phyloP scores from a whole-genome alignment of 2,888 invertebrate genomes.

The Anticlea derivata region DNA sequence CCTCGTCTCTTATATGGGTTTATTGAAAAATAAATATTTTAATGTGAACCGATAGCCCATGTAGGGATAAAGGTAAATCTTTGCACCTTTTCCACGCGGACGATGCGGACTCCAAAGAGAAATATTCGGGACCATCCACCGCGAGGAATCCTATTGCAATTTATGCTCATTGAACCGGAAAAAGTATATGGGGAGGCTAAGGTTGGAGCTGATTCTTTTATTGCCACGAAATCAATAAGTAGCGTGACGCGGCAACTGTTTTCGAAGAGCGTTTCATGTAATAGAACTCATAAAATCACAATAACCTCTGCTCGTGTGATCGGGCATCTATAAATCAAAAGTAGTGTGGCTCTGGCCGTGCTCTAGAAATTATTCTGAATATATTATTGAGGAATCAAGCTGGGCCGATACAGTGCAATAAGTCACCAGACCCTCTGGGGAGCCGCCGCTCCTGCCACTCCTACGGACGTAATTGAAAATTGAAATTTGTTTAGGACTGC shows the following conservation, averaged over 20 bases:
- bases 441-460: conserved; percentile 56
- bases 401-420: conserved; percentile 64
- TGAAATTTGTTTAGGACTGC: conserved; percentile 82
- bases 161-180: conserved; percentile 79
- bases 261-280: conserved; percentile 44
- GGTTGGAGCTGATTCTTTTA: conserved; percentile 76
- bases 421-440: conserved; percentile 72
- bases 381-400: conserved; percentile 67
- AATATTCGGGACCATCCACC: conserved; percentile 72
- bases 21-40: conserved; percentile 68
- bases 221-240: conserved; percentile 77
- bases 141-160: conserved; percentile 80
- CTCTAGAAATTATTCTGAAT: conserved; percentile 74
- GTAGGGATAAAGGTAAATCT: conserved; percentile 68
- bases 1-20: conserved; percentile 45
- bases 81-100: conserved; percentile 65
- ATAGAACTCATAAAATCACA: conserved; percentile 55
- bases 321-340: conserved; percentile 44
- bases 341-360: conserved; percentile 54
- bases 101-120: conserved; percentile 65
- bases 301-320: conserved; percentile 42
- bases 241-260: conserved; percentile 65
- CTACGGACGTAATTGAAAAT: conserved; percentile 79
- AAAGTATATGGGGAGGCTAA: conserved; percentile 78
- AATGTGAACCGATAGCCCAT: conserved; percentile 62